Base-by-base conservation (phyloP, 2,113 vertebrate genomes). In the Tamias sibiricus region DNA sequence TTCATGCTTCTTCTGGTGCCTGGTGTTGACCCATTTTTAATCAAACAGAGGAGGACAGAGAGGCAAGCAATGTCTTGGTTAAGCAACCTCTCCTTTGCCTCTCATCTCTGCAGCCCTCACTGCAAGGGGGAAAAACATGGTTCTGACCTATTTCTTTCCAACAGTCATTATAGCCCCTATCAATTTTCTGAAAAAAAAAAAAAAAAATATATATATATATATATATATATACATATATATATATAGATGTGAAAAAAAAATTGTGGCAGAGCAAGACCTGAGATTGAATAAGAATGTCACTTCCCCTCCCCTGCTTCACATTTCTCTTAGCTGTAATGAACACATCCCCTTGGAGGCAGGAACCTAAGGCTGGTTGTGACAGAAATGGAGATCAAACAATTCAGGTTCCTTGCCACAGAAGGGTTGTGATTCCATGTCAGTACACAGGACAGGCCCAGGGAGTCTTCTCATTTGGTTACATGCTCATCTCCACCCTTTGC, bases 141-240 rank as follows among this genome's bases (percentile, higher is more conserved):
- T 71, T 98, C 83, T 98, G 97, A 98, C 95, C 92, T 96, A 94
- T 89, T 98, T 98, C 52, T 96, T 97, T 97, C 98, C 95, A 97
- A 79, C 30, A 89, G 24, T 82, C 97, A 98, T 98, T 98, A 97
- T 30, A 98, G 80, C 0, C 2, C 86, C 91, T 94, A 97, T 22
- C 90, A 94, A 90, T 97, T 98, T 97, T 94, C 93, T 76, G 87
- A 95, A 94, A 97, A 77, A 68, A 14, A 32, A 30, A 32, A 32
- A 32, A 32, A 47, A 47, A 49, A 49, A 49, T n/a, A n/a, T n/a
- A n/a, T n/a, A n/a, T n/a, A n/a, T n/a, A n/a, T n/a, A n/a, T n/a
- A n/a, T n/a, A n/a, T n/a, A n/a, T n/a, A n/a, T n/a, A n/a, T n/a
- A n/a, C n/a, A n/a, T n/a, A n/a, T n/a, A n/a, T n/a, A 49, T 11